Base-by-base conservation (phyloP, 2,797 vertebrate genomes). In the Myripristis jacobus region DNA sequence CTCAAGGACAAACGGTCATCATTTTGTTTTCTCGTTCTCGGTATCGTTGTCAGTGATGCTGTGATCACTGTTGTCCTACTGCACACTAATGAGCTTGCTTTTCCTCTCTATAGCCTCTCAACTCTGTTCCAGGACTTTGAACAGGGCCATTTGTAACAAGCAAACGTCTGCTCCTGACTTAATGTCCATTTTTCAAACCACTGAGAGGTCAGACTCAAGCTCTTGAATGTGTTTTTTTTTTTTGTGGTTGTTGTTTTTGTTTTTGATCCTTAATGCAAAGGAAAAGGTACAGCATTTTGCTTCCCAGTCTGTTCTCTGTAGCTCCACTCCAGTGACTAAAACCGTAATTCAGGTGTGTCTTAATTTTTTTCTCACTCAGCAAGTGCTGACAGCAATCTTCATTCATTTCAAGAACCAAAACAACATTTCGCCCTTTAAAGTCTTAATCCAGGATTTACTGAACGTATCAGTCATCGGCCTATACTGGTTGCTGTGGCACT, bases 111-210 rank as follows among this genome's bases (percentile, higher is more conserved):
- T 82, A 69, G 84, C 61, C 82, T 81, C 79, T 75, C 70, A 80
- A 55, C 74, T 69, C 27, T 60, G 4, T 70, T 71, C 43, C 50
- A 66, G 34, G 38, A 44, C 71, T 84, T 70, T 75, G 65, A 80
- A 75, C 58, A 75, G 64, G 44, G 66, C 71, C 65, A 83, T 88
- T 80, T 83, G 64, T 74, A 83, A 52, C 53, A 74, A 38, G 47
- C 61, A 52, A 46, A 54, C 44, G 2, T 75, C 0, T 64, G 70
- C 70, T 67, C 67, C 54, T 50, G 63, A 60, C 77, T 43, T 36
- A 70, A 73, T 83, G 74, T 69, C 73, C 84, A 47, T 71, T 67
- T 82, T 84, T 80, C 64, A 64, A 67, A 81, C 59, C 60, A 24
- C 60, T 41, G 52, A 84, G 75, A 59, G 87, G 79, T 86, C 78